Conservation (phyloP, 2,888 invertebrate species). For the Heliothis peltigera region DNA sequence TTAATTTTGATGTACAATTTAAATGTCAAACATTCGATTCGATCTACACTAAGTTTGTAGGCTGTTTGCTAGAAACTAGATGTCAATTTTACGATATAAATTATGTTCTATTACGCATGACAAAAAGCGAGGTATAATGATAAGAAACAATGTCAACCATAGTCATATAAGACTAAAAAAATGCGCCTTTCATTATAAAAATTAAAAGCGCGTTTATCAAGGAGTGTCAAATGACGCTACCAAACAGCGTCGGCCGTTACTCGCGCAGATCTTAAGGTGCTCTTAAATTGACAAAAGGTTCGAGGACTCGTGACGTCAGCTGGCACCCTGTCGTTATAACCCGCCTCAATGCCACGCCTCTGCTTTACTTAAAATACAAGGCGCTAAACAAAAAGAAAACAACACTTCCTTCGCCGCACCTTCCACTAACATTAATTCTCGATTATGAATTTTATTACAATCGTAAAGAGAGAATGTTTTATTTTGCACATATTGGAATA, state of each 20-base stretch:
- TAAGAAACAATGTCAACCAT: neutral
- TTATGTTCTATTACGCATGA: neutral
- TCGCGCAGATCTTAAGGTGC: conserved; percentile 48
- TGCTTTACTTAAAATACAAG: conserved; percentile 48
- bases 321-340: conserved; percentile 55
- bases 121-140: neutral
- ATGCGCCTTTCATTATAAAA: conserved; percentile 9
- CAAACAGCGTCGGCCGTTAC: conserved; percentile 51
- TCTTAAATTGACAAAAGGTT: conserved; percentile 58
- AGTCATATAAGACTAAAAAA: neutral
- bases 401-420: conserved; percentile 49
- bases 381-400: conserved; percentile 52
- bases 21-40: neutral
- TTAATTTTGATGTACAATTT: neutral
- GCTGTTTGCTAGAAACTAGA: neutral
- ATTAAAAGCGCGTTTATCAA: conserved; percentile 9
- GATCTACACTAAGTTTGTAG: neutral
- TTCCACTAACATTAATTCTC: conserved; percentile 76
- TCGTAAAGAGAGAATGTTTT: conserved; percentile 71
- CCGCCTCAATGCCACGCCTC: conserved; percentile 48
- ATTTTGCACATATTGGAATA: conserved; percentile 79
- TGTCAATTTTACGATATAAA: neutral
- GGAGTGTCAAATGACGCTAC: conserved; percentile 26
- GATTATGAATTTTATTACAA: conserved; percentile 79
- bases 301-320: conserved; percentile 49